Base-by-base conservation (phyloP, 1,140 invertebrate species). In the Adelges cooleyi region DNA sequence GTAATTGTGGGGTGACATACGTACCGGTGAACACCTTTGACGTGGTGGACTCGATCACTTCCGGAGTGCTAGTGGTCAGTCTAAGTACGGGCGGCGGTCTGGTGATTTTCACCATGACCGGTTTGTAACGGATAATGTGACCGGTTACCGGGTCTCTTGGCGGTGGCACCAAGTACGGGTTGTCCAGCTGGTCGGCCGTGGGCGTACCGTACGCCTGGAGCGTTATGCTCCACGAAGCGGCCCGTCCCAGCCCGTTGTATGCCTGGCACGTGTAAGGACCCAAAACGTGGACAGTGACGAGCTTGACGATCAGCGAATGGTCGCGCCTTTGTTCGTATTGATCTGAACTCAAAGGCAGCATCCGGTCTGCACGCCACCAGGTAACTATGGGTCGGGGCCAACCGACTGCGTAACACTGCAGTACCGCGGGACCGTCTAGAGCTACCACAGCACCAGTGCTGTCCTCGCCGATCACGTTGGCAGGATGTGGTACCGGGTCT, bases 211-310 rank as follows among this genome's bases (percentile, higher is more conserved):
- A 73, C 0, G 86, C 85, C 70, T 84, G 82, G 0, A 94, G 76
- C 0, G 79, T 81, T 0, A 90, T 77, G 1, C 82, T 81, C 81
- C 86, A 87, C 18, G 86, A 85, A 1, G 85, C 84, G 3, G 89
- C 83, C 65, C 82, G 81, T 3, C 86, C 87, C 6, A 84, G 72
- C 2, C 87, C 88, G 71, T 93, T 93, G 73, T 88, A 93, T 1
- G 88, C 89, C 71, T 90, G 86, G 71, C 90, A 94, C 1, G 84
- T 86, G 74, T 93, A 92, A n/a, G 84, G 77, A 11, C 90, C 90
- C 3, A 90, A 78, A 69, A 84, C 86, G 15, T 81, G 80, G 1
- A 87, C 67, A 6, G 81, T 80, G 1, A 95, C 81, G 0, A 81
- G 76, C 50, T 82, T 78, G 70, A 95, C 88, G 40, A 84, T 76